A percentile compares a stretch with the other conserved stretches of the same genome.
Evolutionary conservation across 2,797 vertebrate genomes (phyloP).

Genomic region (Malacoctenus gilli): DNA sequence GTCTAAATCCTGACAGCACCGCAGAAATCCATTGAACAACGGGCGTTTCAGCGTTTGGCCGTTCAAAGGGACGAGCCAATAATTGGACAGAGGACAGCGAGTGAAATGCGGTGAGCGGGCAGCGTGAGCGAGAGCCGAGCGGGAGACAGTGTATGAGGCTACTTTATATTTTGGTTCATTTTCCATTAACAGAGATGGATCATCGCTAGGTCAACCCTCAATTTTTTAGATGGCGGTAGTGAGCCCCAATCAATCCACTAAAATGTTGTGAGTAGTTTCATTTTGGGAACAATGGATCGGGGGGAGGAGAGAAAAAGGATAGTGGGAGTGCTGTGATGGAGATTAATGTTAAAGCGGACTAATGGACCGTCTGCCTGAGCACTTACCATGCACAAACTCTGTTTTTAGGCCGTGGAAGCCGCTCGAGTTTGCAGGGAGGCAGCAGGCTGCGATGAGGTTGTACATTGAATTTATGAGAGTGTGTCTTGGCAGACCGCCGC

Average conservation of each 20-base stretch:
- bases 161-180: conserved; percentile 62
- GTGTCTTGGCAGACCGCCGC: conserved; percentile 53
- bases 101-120: conserved; percentile 13
- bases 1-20: neutral
- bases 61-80: conserved; percentile 23
- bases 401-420: conserved; percentile 55
- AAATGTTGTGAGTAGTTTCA: conserved; percentile 66
- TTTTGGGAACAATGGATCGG: conserved; percentile 60
- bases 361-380: conserved; percentile 68
- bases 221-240: conserved; percentile 62
- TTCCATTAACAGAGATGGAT: conserved; percentile 65
- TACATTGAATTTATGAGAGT: conserved; percentile 56
- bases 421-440: conserved; percentile 34
- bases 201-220: conserved; percentile 57
- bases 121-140: neutral
- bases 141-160: conserved; percentile 20
- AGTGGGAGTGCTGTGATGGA: conserved; percentile 50
- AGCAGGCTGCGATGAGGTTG: conserved; percentile 50
- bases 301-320: conserved; percentile 37
- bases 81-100: conserved; percentile 21
- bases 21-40: conserved; percentile 6
- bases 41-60: conserved; percentile 16
- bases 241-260: conserved; percentile 63
- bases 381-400: conserved; percentile 58
- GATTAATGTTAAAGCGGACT: conserved; percentile 71